Base-by-base conservation (phyloP, 2,888 invertebrate genomes). In the Coenonympha arcania region DNA sequence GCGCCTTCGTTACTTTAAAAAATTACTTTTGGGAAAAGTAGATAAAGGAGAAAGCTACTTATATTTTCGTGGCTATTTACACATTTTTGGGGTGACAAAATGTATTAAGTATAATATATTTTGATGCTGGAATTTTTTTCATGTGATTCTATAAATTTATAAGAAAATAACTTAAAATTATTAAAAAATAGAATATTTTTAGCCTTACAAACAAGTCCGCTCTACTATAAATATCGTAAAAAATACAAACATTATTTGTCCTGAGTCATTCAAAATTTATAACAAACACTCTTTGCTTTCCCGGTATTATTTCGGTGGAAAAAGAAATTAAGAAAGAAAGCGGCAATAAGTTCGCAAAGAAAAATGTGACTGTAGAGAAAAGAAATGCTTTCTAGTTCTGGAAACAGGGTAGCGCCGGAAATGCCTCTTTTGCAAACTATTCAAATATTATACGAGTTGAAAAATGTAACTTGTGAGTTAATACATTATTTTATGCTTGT, bases 341-440 rank as follows among this genome's bases (percentile, higher is more conserved):
- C 68, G 68, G 59, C 69, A 61, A 68, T n/a, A n/a, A 70, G 69
- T 76, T 76, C 73, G 78, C 79, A 78, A 80, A 79, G 79, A 79
- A 80, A 77, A 79, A 78, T 80, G 76, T 77, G 74, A 76, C 76
- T 74, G 78, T 76, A 79, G 68, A 69, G 73, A 68, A 74, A 73
- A 77, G 68, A 76, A 73, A 74, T 72, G 72, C 66, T 65, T 70
- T 71, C 75, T 67, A 72, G 62, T 66, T 73, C 66, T 64, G 50
- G 59, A 55, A 57, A 59, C 59, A n/a, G 59, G 54, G 50, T 51
- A 52, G 46, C n/a, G n/a, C n/a, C n/a, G n/a, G n/a, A n/a, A n/a
- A n/a, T n/a, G n/a, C n/a, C n/a, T n/a, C n/a, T n/a, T n/a, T n/a
- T n/a, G n/a, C n/a, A n/a, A n/a, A n/a, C n/a, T n/a, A n/a, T n/a